These are phyloP conservation scores for Brachionus paranguensis DNA, from an alignment of 1,140 invertebrate species.

Conservation along the genomic window DNA sequence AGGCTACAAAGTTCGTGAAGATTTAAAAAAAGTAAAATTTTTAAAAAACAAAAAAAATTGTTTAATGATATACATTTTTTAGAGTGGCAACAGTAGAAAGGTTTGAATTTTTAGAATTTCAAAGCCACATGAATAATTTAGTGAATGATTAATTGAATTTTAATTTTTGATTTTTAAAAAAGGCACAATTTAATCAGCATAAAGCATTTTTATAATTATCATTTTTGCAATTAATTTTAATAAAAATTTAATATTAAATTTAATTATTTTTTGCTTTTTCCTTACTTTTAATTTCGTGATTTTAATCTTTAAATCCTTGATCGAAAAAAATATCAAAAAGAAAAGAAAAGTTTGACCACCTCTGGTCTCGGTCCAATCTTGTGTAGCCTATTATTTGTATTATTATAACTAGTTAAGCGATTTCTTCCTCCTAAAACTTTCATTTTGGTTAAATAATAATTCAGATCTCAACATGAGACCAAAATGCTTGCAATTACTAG, in stretches of 20 bases:
- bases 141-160: not conserved
- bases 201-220: not conserved
- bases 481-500: too few species aligned
- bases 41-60: not conserved
- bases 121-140: not conserved
- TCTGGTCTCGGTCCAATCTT: too few species aligned
- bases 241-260: not conserved
- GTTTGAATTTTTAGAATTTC: not conserved
- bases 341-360: too few species aligned
- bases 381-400: too few species aligned
- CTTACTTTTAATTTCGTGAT: too few species aligned
- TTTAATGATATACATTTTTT: not conserved
- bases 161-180: not conserved
- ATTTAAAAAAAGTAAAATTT: slow-evolving; percentile 20
- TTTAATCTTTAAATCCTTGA: too few species aligned
- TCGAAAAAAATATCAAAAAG: too few species aligned
- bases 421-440: too few species aligned
- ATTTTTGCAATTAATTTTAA: not conserved
- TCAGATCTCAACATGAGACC: too few species aligned
- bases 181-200: not conserved
- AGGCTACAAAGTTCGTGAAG: slow-evolving; percentile 1
- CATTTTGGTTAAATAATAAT: too few species aligned
- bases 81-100: not conserved
- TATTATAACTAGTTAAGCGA: too few species aligned
- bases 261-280: not conserved